Evolutionary conservation across 2,797 vertebrate species (phyloP).

Genomic region (Peromyscus aztecus): DNA sequence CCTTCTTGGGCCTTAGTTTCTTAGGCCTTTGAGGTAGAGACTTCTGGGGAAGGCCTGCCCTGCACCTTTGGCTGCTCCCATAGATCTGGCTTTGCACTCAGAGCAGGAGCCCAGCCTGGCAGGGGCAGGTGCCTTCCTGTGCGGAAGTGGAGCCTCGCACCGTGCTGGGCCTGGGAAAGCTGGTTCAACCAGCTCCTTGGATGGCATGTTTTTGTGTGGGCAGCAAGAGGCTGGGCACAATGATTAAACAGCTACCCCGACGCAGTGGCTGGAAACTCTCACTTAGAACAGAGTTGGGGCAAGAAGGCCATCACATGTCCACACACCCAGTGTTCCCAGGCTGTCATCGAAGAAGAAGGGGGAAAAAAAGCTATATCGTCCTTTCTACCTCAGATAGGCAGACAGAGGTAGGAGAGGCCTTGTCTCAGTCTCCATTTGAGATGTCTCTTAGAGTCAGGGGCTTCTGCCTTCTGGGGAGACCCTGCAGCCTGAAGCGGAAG

Average conservation of each 20-base stretch:
- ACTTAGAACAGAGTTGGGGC: neutral
- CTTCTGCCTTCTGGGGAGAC: neutral
- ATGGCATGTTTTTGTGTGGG: constrained; percentile 39
- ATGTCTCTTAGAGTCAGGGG: neutral
- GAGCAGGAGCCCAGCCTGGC: neutral
- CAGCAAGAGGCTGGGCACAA: neutral
- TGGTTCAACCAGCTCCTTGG: constrained; percentile 78
- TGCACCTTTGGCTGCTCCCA: neutral
- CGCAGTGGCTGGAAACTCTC: neutral
- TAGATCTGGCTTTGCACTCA: neutral
- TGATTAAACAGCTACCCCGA: neutral
- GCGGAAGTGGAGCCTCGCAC: constrained; percentile 36
- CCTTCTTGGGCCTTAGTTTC: constrained; percentile 23
- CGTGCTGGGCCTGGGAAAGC: constrained; percentile 69
- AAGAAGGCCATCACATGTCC: neutral
- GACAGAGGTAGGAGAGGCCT: neutral
- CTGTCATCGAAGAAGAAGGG: neutral
- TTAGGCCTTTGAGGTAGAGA: neutral
- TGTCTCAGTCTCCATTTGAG: neutral
- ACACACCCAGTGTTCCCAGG: neutral
- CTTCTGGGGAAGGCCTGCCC: neutral
- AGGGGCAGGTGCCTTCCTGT: constrained; percentile 24
- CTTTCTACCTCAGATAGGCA: neutral
- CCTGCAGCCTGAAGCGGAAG: neutral
- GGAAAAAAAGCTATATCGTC: neutral